Evolutionary conservation across 2,797 vertebrate species (phyloP), one percentile per base, ranked within the genome.

Genomic region (Denticeps clupeoides): DNA sequence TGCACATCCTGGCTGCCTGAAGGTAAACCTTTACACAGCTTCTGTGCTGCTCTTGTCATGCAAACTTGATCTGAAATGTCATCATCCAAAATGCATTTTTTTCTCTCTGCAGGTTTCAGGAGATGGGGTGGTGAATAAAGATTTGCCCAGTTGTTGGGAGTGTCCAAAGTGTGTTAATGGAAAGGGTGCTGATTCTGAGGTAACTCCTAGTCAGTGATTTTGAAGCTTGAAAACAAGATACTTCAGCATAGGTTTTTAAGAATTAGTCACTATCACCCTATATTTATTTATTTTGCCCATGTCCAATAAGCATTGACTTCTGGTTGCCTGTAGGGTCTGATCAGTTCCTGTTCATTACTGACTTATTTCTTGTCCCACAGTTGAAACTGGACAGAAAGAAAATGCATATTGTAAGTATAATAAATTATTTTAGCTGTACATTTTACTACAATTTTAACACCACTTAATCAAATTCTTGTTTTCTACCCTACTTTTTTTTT

Each of bases 91-190:
- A n/a, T n/a, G n/a, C n/a, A n/a, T n/a, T 19, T 38, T 41, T 21
- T 6, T 37, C 24, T 25, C 1, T 38, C 40, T 61, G 1, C 67
- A 98, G 94, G 82, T 92, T 68, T 78, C 88, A 28, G 90, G 92
- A 40, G 90, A 96, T 53, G 94, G 93, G 4, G 68, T 94, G 47
- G 80, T 97, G 48, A 97, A 95, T 1, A 91, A 93, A 53, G 93
- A 97, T 67, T 80, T 98, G 58, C 94, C 93, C 3, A 98, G 95
- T 70, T 98, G 93, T 71, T 97, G 94, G 94, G 93, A 97, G 58
- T 97, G 93, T 67, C 93, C 93, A 1, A 97, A 91, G 59, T 97
- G 94, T 78, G 86, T 93, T 55, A 80, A 88, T 55, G 89, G 78
- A 10, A 74, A 69, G 53, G 66, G 82, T 49, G 90, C 88, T 0